A percentile compares a stretch with the other conserved stretches of the same genome.
Conservation (phyloP, 2,113 vertebrate species). For the Cygnus buccinator region DNA sequence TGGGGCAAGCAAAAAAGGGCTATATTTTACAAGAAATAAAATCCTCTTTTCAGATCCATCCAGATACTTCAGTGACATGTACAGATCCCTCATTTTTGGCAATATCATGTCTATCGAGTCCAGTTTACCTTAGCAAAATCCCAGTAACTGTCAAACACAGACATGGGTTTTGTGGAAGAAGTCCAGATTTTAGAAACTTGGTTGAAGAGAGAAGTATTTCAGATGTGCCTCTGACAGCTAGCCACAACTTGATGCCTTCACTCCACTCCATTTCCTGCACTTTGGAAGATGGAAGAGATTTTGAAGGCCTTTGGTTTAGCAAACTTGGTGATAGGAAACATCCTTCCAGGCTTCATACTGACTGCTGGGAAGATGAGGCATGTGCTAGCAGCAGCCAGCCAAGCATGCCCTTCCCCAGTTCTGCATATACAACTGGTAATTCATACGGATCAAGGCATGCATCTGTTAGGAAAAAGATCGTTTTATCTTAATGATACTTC, state of each 20-base stretch:
- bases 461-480: background rate
- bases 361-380: background rate
- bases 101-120: background rate
- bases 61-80: background rate
- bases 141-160: background rate
- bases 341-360: background rate
- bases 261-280: background rate
- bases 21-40: background rate
- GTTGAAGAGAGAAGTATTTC: background rate
- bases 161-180: background rate
- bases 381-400: background rate
- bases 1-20: background rate
- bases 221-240: background rate
- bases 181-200: background rate
- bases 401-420: background rate
- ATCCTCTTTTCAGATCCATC: background rate
- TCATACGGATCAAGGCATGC: background rate
- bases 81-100: background rate
- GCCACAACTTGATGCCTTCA: background rate
- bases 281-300: background rate
- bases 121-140: background rate
- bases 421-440: background rate
- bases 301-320: background rate
- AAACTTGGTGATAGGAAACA: background rate
- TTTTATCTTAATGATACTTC: background rate